Conservation (phyloP, 2,888 invertebrate genomes). For the Cosmia pyralina region DNA sequence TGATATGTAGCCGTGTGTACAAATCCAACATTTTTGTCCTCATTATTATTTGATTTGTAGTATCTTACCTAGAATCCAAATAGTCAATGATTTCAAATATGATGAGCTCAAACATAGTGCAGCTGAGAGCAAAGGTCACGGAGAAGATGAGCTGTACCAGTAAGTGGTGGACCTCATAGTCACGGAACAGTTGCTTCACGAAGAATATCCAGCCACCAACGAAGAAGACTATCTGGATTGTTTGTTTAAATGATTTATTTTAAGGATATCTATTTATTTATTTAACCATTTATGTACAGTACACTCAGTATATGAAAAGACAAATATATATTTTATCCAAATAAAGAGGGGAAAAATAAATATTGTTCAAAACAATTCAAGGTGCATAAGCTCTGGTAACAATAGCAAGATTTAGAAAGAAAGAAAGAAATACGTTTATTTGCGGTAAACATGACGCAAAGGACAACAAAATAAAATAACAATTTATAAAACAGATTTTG, state of each 20-base stretch:
- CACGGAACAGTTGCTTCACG: conserved; percentile 98
- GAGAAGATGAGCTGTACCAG: conserved; percentile 99
- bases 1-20: too few relatives aligned
- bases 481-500: too few relatives aligned
- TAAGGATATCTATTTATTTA: not conserved
- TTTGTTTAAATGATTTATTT: not conserved
- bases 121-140: conserved; percentile 98
- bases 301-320: not conserved
- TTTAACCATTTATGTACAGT: not conserved
- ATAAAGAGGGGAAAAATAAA: not conserved
- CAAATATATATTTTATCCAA: not conserved
- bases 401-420: not conserved
- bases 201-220: conserved; percentile 99
- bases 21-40: not conserved
- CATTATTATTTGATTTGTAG: not conserved
- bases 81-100: conserved; percentile 99
- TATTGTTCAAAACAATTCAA: not conserved
- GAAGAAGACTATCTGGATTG: conserved; percentile 97
- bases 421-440: too few relatives aligned
- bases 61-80: conserved; percentile 95
- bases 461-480: too few relatives aligned
- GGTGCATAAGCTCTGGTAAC: not conserved
- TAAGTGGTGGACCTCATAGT: conserved; percentile 99
- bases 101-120: conserved; percentile 99
- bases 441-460: too few relatives aligned